These are phyloP conservation scores for Pituophis catenifer DNA, from an alignment of 2,113 vertebrate genomes.

Conservation along the genomic window DNA sequence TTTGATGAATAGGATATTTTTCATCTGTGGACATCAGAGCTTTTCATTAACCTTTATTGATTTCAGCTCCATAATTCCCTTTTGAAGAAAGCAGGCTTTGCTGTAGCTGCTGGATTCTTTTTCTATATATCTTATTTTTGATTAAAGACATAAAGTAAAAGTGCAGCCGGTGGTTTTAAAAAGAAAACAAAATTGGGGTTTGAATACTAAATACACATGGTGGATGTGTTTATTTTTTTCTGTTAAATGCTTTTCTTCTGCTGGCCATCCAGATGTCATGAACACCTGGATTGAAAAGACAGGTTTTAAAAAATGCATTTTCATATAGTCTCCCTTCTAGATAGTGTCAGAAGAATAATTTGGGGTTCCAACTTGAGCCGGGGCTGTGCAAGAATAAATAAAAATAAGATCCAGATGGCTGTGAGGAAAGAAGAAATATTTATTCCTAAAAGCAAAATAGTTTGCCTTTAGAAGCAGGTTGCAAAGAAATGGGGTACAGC, in stretches of 20 bases:
- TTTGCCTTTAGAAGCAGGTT: too few relatives aligned
- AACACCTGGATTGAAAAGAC: neutral
- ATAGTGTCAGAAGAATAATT: neutral
- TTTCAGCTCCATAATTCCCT: conserved; percentile 24
- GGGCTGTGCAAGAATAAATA: too few relatives aligned
- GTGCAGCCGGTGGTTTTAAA: neutral
- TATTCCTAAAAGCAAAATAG: too few relatives aligned
- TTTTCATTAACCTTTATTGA: conserved; percentile 44
- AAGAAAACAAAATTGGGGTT: neutral
- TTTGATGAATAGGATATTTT: conserved; percentile 51
- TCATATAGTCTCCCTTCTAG: neutral
- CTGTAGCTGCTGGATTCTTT: conserved; percentile 32
- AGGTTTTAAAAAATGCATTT: neutral
- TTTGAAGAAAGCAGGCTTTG: conserved; percentile 36
- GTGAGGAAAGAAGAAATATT: too few relatives aligned
- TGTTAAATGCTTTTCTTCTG: neutral
- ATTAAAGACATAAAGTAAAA: conserved; percentile 14
- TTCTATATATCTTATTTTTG: neutral
- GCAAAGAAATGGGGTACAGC: too few relatives aligned
- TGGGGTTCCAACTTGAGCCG: too few relatives aligned
- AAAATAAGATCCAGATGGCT: too few relatives aligned
- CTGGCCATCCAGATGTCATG: neutral
- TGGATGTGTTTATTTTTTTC: neutral
- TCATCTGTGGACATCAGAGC: conserved; percentile 48
- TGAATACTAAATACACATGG: neutral